These are phyloP conservation scores for Lampris incognitus DNA, from an alignment of 2,113 vertebrate genomes.

Conservation along the genomic window DNA sequence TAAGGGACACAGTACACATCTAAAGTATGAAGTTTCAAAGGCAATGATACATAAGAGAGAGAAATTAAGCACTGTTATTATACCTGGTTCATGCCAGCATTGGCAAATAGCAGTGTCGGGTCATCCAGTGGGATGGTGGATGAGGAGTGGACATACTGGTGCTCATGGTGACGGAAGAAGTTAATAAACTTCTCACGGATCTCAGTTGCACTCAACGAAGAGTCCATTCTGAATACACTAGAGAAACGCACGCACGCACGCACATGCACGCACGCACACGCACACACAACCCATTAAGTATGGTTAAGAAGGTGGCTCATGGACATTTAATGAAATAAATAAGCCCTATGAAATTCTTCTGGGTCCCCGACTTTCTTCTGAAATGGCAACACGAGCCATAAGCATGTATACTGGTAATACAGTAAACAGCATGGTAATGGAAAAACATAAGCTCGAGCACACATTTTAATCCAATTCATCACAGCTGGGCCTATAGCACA, in stretches of 20 bases:
- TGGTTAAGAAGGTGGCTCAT: not conserved
- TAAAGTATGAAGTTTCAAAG: not conserved
- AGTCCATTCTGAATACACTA: conserved; percentile 85
- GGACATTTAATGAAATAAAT: conserved; percentile 10
- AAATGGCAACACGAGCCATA: not conserved
- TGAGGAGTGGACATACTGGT: conserved; percentile 95
- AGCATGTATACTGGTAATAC: not conserved
- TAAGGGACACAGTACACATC: not conserved
- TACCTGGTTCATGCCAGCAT: conserved; percentile 99
- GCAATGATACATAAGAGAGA: fast-evolving
- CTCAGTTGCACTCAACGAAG: conserved; percentile 85
- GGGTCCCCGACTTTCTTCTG: not conserved
- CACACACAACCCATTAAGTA: not conserved
- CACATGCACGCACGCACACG: conserved; percentile 3
- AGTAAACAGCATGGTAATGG: not conserved
- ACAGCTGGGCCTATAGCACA: too few species aligned
- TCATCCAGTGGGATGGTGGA: conserved; percentile 93
- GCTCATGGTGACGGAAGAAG: conserved; percentile 89
- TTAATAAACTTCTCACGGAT: conserved; percentile 94
- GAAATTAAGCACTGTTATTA: not conserved
- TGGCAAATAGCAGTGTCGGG: conserved; percentile 96
- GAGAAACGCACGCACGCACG: not conserved
- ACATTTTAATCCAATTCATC: too few species aligned
- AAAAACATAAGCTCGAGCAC: too few species aligned
- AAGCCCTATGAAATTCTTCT: not conserved